Evolutionary conservation across 2,888 invertebrate species (phyloP), one percentile per base, ranked within the genome.

Genomic region (Drosophila greeni): DNA sequence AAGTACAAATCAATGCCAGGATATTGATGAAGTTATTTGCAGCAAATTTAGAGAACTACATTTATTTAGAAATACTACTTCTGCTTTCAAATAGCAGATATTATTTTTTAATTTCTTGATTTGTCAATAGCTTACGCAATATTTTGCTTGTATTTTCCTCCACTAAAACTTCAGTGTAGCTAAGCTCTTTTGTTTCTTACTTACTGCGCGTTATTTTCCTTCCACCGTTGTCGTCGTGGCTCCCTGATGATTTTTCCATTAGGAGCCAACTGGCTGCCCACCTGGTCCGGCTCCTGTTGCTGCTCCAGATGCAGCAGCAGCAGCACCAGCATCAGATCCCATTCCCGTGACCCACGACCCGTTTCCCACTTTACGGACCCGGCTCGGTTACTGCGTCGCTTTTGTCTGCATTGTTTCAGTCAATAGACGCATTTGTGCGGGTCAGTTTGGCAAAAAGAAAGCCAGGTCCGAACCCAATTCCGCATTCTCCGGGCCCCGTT

Each of bases 341-440:
- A 20, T 24, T 43, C 2, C 34, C 23, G 23, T 14, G 39, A 12
- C 16, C 34, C n/a, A n/a, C 24, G 24, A 24, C n/a, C n/a, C 24
- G 7, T n/a, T 11, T 26, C 45, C 47, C 48, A 18, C 11, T 37
- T 9, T 4, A 14, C 20, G 29, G 29, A 37, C 53, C 55, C 43
- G 51, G 58, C 48, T 54, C 64, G 31, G 54, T 70, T 65, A 33
- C 52, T 52, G 60, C 55, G 52, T n/a, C 57, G 70, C 79, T 69
- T 81, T 78, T 81, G 73, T 81, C 70, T 68, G 84, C 82, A 79
- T 79, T 84, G 79, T 79, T 79, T 81, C 69, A 73, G 79, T 84
- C 84, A 79, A 79, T 79, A 75, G 84, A 81, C 82, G 79, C 79
- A 79, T 79, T 79, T 84, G 82, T 79, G 84, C 84, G 79, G 79